Evolutionary conservation across 2,113 vertebrate species (phyloP), one percentile per base, ranked within the genome.

Genomic region (Callopanchax toddi): DNA sequence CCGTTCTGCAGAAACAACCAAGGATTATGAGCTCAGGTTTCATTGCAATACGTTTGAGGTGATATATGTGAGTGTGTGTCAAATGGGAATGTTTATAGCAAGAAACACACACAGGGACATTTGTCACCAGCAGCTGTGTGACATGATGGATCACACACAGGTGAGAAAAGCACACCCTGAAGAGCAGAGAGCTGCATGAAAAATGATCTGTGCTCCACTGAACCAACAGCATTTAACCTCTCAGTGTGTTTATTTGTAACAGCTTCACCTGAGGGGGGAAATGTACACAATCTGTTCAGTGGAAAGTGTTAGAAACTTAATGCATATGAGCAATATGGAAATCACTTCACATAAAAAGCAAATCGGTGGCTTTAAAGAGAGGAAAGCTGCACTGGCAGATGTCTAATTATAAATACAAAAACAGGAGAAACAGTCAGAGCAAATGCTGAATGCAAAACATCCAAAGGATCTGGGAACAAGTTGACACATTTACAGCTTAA

Each of bases 121-220:
- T 77, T 67, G 65, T 87, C 80, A 76, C 70, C 57, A 54, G 62
- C 61, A 57, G 61, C 21, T 6, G 51, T 36, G 37, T 65, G 79
- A 74, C 78, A 22, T 84, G 80, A 87, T 67, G 62, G 76, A 88
- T 82, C 20, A 44, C 61, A 11, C 36, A 3, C 1, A 7, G 40
- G 42, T 21, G 52, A 57, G 53, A 46, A 43, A 68, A 83, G 65
- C 37, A 52, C 67, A 70, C 45, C 76, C 77, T 34, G 59, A 74
- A 84, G 78, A 78, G 64, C 58, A 23, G 32, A 84, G 78, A 78
- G 64, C 58, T 23, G 32, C 7, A 32, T 62, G 78, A 77, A 66
- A 83, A 80, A 86, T 68, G 56, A 75, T 20, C 56, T 15, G 48
- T 32, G 52, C 59, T 59, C 62, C 17, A 40, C 63, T 45, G 65